These are phyloP conservation scores for Papilio elwesi DNA, from an alignment of 2,888 invertebrate genomes.

Conservation along the genomic window DNA sequence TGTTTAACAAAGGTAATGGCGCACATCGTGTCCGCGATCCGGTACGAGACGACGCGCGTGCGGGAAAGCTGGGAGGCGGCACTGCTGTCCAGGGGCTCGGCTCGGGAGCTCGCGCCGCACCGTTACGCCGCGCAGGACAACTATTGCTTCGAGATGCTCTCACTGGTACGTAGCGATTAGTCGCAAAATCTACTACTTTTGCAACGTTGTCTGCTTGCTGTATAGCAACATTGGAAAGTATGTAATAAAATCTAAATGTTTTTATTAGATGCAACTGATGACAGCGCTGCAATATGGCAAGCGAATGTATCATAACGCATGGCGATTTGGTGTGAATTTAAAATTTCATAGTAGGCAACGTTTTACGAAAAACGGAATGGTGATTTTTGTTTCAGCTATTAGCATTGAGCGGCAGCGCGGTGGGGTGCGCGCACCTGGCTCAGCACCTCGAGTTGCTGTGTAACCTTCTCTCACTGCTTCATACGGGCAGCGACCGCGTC, in stretches of 20 bases:
- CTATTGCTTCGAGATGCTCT: constrained; percentile 99
- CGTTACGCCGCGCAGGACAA: constrained; percentile 86
- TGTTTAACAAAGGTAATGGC: constrained; percentile 87
- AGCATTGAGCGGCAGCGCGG: constrained; percentile 95
- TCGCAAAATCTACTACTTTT: too few relatives aligned
- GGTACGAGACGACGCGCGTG: constrained; percentile 93
- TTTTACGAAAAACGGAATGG: background rate
- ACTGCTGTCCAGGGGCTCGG: constrained; percentile 63
- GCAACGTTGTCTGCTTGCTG: too few relatives aligned
- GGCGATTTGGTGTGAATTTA: too few relatives aligned
- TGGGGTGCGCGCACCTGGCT: constrained; percentile 95
- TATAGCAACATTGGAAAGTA: too few relatives aligned
- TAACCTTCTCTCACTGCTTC: constrained; percentile 93
- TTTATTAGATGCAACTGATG: too few relatives aligned
- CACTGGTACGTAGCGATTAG: constrained; percentile 86
- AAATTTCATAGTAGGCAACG: too few relatives aligned
- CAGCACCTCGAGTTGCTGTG: constrained; percentile 93
- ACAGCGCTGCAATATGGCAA: too few relatives aligned
- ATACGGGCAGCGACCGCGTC: constrained; percentile 97
- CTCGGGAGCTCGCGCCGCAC: constrained; percentile 53
- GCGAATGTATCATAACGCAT: too few relatives aligned
- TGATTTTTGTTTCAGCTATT: constrained; percentile 76
- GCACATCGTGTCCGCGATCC: constrained; percentile 95
- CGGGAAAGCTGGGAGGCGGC: constrained; percentile 95
- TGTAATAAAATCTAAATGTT: too few relatives aligned